Evolutionary conservation across 2,888 invertebrate species (phyloP).

Genomic region (Drosophila limbata): DNA sequence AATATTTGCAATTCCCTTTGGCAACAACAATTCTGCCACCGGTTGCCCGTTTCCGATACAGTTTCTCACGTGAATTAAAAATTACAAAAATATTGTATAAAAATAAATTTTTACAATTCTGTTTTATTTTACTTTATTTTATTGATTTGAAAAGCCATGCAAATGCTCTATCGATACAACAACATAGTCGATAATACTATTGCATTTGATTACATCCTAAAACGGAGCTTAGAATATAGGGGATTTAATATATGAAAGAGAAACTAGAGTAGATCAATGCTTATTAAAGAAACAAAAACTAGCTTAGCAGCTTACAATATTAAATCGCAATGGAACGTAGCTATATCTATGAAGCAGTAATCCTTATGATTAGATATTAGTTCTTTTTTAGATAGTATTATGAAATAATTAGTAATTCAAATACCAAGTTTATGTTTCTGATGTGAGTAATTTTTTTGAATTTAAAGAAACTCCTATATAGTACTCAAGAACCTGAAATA

Average conservation of each 20-base stretch:
- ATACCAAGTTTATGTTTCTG: too few relatives aligned
- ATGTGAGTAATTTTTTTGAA: too few relatives aligned
- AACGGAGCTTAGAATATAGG: not conserved
- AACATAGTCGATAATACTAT: constrained; percentile 11
- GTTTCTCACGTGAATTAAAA: constrained; percentile 31
- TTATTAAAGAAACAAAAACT: not conserved
- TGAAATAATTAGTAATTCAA: too few relatives aligned
- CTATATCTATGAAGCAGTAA: too few relatives aligned
- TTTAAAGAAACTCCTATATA: not conserved
- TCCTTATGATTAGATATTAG: too few relatives aligned
- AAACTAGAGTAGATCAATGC: not conserved
- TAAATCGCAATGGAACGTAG: not conserved
- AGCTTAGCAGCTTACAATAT: not conserved
- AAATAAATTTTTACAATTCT: not conserved
- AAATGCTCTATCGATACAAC: constrained; percentile 9
- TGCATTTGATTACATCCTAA: constrained; percentile 6
- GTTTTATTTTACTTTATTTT: constrained; percentile 1
- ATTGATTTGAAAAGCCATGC: constrained; percentile 1
- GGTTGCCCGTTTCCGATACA: constrained; percentile 33
- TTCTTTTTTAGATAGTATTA: too few relatives aligned
- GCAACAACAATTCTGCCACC: constrained; percentile 56
- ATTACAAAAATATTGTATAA: constrained; percentile 8
- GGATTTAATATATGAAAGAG: not conserved
- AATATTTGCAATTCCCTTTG: constrained; percentile 80
- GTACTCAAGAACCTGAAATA: not conserved